These are phyloP conservation scores for Oreamnos americanus DNA, from an alignment of 2,113 vertebrate genomes.

Conservation along the genomic window DNA sequence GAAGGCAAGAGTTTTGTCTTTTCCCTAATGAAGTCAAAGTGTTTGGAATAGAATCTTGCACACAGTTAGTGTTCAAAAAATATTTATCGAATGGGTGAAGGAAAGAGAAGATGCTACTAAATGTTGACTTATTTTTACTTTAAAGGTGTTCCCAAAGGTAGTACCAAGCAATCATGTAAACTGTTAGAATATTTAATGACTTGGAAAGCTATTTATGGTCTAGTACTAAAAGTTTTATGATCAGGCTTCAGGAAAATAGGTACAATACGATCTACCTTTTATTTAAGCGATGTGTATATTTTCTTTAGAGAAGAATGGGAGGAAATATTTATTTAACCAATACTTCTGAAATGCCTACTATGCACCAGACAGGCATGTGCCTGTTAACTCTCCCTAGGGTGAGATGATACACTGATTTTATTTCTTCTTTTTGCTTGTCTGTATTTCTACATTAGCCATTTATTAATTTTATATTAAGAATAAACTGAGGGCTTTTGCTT, in stretches of 20 bases:
- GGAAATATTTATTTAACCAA: not conserved
- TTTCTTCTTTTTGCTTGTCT: not conserved
- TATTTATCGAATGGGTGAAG: not conserved
- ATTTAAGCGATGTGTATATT: not conserved
- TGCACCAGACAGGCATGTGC: not conserved
- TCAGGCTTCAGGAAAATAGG: not conserved
- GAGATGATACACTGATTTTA: not conserved
- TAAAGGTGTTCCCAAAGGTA: not conserved
- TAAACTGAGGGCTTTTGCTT: not conserved
- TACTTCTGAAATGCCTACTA: not conserved
- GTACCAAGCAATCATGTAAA: not conserved
- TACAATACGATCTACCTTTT: not conserved
- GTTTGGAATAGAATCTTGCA: not conserved
- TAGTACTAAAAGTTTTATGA: not conserved
- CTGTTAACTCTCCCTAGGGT: not conserved
- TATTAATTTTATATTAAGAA: not conserved
- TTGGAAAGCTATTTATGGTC: conserved; percentile 14
- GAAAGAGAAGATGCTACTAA: not conserved
- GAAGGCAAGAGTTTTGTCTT: not conserved
- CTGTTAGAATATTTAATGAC: not conserved
- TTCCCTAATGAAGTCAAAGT: not conserved
- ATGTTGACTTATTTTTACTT: not conserved
- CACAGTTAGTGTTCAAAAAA: not conserved
- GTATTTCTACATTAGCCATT: not conserved
- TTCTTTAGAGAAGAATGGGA: not conserved